phyloP scores from a whole-genome alignment of 2,797 vertebrate species.

The Acipenser ruthenus region DNA sequence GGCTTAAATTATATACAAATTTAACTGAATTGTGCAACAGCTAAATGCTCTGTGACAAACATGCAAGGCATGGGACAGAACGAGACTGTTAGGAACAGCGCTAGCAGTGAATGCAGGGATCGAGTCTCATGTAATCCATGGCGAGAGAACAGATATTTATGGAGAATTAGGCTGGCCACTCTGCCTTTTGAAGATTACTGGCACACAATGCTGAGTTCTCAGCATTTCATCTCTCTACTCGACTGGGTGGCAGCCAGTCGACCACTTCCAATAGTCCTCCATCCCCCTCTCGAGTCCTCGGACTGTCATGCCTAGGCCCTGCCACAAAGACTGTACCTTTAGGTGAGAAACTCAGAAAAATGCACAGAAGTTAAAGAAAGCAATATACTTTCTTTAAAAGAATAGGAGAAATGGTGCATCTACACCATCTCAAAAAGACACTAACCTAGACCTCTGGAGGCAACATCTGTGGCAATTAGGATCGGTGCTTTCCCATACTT shows the following conservation, averaged over 20 bases:
- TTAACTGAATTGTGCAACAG: constrained; percentile 24
- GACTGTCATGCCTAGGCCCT: constrained; percentile 99
- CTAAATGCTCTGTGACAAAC: constrained; percentile 77
- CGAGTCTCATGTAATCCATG: constrained; percentile 69
- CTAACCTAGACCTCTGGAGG: constrained; percentile 96
- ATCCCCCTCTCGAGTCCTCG: constrained; percentile 97
- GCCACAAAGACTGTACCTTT: constrained; percentile 99
- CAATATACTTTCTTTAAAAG: constrained; percentile 98
- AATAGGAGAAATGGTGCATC: constrained; percentile 29
- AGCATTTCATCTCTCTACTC: constrained; percentile 95
- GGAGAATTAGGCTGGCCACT: constrained; percentile 86
- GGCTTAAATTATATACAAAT: constrained; percentile 51
- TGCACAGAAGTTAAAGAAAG: constrained; percentile 99
- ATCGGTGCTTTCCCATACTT: constrained; percentile 95
- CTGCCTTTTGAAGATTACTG: constrained; percentile 98
- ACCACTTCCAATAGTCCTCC: constrained; percentile 96
- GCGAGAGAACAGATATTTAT: constrained; percentile 86
- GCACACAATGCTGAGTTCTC: constrained; percentile 83
- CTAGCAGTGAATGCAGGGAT: constrained; percentile 64
- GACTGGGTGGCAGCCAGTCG: constrained; percentile 98
- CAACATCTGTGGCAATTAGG: constrained; percentile 95
- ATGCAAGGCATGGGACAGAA: constrained; percentile 83
- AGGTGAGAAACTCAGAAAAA: constrained; percentile 99
- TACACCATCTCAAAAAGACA: constrained; percentile 41
- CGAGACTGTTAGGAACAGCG: constrained; percentile 68